These are phyloP conservation scores for Stegodyphus mimosarum DNA, from an alignment of 1,140 invertebrate genomes.

Conservation along the genomic window DNA sequence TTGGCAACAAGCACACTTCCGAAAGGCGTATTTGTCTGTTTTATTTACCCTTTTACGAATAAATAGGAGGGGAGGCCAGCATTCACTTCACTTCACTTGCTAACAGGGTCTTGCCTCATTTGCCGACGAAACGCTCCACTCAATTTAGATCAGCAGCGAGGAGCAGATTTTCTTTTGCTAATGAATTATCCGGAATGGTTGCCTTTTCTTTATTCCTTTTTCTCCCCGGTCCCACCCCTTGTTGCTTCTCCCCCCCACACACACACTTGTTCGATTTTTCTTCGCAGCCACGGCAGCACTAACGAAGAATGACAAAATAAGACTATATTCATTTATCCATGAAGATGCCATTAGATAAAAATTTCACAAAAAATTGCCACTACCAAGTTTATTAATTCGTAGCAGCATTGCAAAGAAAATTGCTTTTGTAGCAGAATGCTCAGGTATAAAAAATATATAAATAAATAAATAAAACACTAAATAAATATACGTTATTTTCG, in stretches of 20 bases:
- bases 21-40: slow-evolving; percentile 41
- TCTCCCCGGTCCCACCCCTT: background rate
- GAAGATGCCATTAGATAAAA: too few species aligned
- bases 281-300: background rate
- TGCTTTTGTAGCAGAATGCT: too few species aligned
- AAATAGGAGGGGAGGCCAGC: slow-evolving; percentile 13
- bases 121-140: slow-evolving; percentile 38
- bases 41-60: slow-evolving; percentile 53
- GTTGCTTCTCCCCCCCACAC: background rate
- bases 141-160: slow-evolving; percentile 49
- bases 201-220: slow-evolving; percentile 3
- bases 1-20: background rate
- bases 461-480: too few species aligned
- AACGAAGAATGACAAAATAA: background rate
- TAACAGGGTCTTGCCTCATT: slow-evolving; percentile 48
- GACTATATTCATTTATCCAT: background rate
- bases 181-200: slow-evolving; percentile 44
- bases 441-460: too few species aligned
- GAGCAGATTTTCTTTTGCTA: slow-evolving; percentile 50
- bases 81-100: background rate
- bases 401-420: too few species aligned
- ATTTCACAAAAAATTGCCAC: too few species aligned
- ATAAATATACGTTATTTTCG: too few species aligned
- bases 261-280: background rate
- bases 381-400: too few species aligned